Conservation (phyloP, 2,113 vertebrate species). For the Cyanoderma ruficeps region DNA sequence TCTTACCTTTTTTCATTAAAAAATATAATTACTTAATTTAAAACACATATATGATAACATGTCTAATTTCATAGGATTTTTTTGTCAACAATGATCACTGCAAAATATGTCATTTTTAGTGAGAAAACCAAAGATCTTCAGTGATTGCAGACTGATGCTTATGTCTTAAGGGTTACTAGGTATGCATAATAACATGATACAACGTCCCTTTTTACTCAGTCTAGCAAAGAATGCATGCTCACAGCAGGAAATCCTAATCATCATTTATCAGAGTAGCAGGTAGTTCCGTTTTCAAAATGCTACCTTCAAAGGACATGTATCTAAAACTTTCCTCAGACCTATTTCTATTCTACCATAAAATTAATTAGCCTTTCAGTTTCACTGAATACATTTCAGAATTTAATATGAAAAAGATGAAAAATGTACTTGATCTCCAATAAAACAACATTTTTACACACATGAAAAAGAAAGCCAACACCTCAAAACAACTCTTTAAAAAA, state of each 20-base stretch:
- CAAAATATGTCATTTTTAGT: background rate
- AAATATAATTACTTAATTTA: background rate
- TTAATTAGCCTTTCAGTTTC: background rate
- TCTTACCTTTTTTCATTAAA: background rate
- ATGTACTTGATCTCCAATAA: background rate
- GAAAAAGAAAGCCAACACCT: background rate
- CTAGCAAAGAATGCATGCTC: background rate
- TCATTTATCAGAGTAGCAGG: background rate
- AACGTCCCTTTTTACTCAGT: background rate
- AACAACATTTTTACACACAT: background rate
- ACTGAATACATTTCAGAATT: background rate
- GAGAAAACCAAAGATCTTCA: background rate
- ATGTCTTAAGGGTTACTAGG: background rate
- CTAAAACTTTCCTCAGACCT: background rate
- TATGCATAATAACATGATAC: background rate
- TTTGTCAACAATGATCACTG: accelerated
- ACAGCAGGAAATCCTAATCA: background rate
- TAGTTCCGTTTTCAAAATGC: background rate
- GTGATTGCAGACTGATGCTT: background rate
- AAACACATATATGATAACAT: background rate
- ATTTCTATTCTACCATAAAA: background rate
- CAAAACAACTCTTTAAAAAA: background rate
- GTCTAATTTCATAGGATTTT: background rate
- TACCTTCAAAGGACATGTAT: background rate
- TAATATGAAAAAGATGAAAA: background rate